phyloP scores from a whole-genome alignment of 2,797 vertebrate genomes.

The Iguana delicatissima region DNA sequence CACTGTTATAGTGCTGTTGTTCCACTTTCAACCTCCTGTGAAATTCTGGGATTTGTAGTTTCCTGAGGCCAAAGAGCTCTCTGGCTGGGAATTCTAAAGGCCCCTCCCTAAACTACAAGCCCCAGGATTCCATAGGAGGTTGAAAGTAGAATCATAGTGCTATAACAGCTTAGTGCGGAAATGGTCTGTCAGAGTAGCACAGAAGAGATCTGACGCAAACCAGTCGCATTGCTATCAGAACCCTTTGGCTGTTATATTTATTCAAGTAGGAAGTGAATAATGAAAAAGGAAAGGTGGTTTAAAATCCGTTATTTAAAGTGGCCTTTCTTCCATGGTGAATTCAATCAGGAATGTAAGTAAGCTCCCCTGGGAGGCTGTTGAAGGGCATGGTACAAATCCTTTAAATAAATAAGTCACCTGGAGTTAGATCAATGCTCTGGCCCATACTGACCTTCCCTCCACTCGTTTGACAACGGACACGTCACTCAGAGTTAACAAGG shows the following conservation, averaged over 20 bases:
- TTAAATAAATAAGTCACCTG: background rate
- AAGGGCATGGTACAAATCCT: background rate
- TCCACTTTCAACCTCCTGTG: too few relatives aligned
- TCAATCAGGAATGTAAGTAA: background rate
- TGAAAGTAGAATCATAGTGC: too few relatives aligned
- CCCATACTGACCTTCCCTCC: background rate
- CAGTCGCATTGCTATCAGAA: too few relatives aligned
- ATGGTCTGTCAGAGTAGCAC: too few relatives aligned
- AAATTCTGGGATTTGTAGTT: too few relatives aligned
- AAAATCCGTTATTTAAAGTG: background rate
- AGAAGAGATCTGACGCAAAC: background rate
- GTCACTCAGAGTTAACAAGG: background rate
- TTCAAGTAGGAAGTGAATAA: background rate
- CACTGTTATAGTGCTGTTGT: too few relatives aligned
- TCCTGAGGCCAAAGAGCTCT: too few relatives aligned
- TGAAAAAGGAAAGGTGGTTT: background rate
- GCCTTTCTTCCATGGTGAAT: background rate
- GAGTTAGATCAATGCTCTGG: background rate
- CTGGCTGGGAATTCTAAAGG: too few relatives aligned
- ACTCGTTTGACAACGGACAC: accelerated
- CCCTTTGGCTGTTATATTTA: background rate
- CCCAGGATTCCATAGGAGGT: too few relatives aligned
- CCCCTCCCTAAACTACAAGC: too few relatives aligned
- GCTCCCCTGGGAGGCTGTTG: background rate
- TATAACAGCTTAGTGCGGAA: too few relatives aligned